Evolutionary conservation across 2,888 invertebrate genomes (phyloP), one percentile per base, ranked within the genome.

Genomic region (Noctuana brunneofusca): DNA sequence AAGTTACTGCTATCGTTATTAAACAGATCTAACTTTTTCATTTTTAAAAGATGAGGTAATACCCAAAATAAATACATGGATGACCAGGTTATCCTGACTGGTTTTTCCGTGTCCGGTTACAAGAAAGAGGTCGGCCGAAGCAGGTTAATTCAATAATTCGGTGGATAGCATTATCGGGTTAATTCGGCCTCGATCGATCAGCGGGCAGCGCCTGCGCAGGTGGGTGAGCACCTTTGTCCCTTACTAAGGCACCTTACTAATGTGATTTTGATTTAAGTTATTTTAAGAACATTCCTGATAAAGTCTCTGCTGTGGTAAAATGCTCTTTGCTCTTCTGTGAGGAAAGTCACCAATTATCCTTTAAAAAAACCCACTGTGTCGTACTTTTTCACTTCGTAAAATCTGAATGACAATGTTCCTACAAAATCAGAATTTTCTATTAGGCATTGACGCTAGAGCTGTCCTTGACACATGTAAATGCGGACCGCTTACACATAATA

Each of bases 131-230:
- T 50, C 63, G 65, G 48, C 38, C 46, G 50, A 32, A 50, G 76
- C 73, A 79, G 74, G 72, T 69, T 86, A 82, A 84, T 85, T 84
- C 76, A 87, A 86, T 85, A 84, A 86, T 86, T 81, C 76, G 72
- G 72, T 73, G 75, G 79, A 78, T 72, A 73, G 70, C 71, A 79
- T 80, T 84, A 86, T 83, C 79, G 73, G 75, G 73, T 76, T 83
- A 82, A 84, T 83, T 84, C 73, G 75, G 73, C 70, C 60, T 70
- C 80, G 77, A 84, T 84, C 86, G 81, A 86, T 83, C 84, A 84
- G 60, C 48, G 20, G 84, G 83, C 84, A 84, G 60, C 48, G 20
- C 71, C 62, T 63, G 79, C 81, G 87, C 86, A 84, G 84, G 83
- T 83, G 81, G 75, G 75, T 75, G n/a, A 56, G 49, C 48, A 48